phyloP scores from a whole-genome alignment of 2,888 invertebrate genomes.

The Diarsia mendica region DNA sequence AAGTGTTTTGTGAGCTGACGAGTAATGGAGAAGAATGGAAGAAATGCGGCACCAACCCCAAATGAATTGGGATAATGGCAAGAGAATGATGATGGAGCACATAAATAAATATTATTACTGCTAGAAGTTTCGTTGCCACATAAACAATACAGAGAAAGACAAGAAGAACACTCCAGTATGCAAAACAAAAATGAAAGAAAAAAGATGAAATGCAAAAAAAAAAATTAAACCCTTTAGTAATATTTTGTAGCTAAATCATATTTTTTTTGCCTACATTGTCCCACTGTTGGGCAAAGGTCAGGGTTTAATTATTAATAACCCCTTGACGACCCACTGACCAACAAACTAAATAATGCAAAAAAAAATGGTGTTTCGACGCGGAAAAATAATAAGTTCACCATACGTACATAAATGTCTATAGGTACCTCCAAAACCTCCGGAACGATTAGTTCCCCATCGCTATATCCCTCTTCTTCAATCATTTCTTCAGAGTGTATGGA shows the following conservation, averaged over 20 bases:
- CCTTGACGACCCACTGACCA: too few species aligned
- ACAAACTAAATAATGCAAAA: neutral
- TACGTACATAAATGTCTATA: too few species aligned
- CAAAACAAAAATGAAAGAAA: neutral
- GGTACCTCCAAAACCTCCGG: constrained; percentile 64
- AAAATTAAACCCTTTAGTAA: too few species aligned
- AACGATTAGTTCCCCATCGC: constrained; percentile 74
- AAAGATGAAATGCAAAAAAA: neutral
- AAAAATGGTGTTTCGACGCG: constrained; percentile 14
- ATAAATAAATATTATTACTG: neutral
- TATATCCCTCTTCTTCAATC: constrained; percentile 64
- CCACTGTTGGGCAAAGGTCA: too few species aligned
- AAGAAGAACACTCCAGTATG: neutral
- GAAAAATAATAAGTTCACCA: constrained; percentile 62
- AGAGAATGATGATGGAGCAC: neutral
- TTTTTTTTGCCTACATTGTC: too few species aligned
- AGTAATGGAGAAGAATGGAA: too few species aligned
- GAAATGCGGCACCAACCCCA: too few species aligned
- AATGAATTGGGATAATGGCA: too few species aligned
- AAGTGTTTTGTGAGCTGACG: too few species aligned
- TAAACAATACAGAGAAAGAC: neutral
- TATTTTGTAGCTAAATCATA: too few species aligned
- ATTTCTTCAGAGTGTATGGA: constrained; percentile 80
- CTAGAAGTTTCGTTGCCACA: neutral
- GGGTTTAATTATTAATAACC: neutral